phyloP scores from a whole-genome alignment of 2,797 vertebrate genomes.

The Danio albolineatus region DNA sequence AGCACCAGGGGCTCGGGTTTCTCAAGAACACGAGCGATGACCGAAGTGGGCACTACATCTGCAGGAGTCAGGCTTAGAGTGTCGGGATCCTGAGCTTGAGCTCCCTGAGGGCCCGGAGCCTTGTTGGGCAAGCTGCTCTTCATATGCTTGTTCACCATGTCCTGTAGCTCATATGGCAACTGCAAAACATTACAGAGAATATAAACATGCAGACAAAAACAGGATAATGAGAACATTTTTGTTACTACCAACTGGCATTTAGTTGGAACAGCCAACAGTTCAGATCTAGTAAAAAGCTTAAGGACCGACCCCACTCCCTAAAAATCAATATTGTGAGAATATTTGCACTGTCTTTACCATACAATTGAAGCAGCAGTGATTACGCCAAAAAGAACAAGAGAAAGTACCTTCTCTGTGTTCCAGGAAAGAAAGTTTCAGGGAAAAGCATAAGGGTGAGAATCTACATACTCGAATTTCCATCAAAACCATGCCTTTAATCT shows the following conservation, averaged over 20 bases:
- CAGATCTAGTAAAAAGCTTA: not conserved
- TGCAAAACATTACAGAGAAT: constrained; percentile 68
- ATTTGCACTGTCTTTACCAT: not conserved
- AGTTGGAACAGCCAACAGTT: not conserved
- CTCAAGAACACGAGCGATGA: constrained; percentile 94
- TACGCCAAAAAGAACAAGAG: not conserved
- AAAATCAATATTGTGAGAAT: not conserved
- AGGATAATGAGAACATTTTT: not conserved
- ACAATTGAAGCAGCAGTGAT: not conserved
- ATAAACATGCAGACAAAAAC: constrained; percentile 42
- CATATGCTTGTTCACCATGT: constrained; percentile 96
- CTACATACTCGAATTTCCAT: not conserved
- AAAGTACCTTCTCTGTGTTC: not conserved
- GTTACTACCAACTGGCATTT: not conserved
- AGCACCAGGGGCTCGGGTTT: constrained; percentile 94
- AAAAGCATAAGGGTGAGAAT: not conserved
- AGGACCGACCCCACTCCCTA: not conserved
- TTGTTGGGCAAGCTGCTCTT: constrained; percentile 80
- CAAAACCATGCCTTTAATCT: not conserved
- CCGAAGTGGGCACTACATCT: constrained; percentile 92
- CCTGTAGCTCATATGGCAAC: constrained; percentile 96
- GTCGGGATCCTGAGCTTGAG: constrained; percentile 79
- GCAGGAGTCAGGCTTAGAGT: constrained; percentile 84
- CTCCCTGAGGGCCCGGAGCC: constrained; percentile 64
- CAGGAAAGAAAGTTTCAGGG: not conserved